Evolutionary conservation across 1,140 invertebrate species (phyloP), one percentile per base, ranked within the genome.

Genomic region (Panagrolaimus sp.): DNA sequence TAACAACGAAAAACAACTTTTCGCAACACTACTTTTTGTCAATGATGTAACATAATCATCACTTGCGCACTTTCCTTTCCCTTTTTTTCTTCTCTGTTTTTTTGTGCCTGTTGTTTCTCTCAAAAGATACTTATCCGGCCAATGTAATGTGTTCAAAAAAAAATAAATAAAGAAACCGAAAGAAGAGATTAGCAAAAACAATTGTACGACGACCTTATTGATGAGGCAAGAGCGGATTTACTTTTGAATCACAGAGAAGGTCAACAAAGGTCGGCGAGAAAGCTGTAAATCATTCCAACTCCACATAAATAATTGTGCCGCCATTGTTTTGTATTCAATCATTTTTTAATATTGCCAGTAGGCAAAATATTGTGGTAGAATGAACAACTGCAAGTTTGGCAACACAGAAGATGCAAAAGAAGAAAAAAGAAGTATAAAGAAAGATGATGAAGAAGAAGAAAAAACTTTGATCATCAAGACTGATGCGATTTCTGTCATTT

Each of bases 221-320:
- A 58, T 58, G 52, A 21, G 21, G 52, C 52, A 28, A 21, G 28
- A 26, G 52, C 52, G 21, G 17, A 14, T 21, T 21, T 21, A 58
- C 52, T 26, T 21, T 26, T 58, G 52, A 28, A 21, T n/a, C 52
- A 52, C 26, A 58, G 21, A 58, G 28, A 58, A 58, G 52, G 52
- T 58, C 52, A 28, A 58, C 28, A 58, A 58, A 58, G 52, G 52
- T 58, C 52, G 52, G 52, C 52, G 52, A 58, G 52, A 58, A 4
- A 58, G 52, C 28, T 58, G 52, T 58, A 58, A 58, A 58, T 58
- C 52, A 58, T 58, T 28, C 10, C 52, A 58, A 58, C 52, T 58
- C 52, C 21, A 58, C 52, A 58, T 58, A 58, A 58, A 58, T 58
- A 58, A 58, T 58, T 28, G 52, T 58, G 52, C 52, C 52, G 52